Conservation (phyloP, 1,140 invertebrate species). For the Drosophila pectinifera region DNA sequence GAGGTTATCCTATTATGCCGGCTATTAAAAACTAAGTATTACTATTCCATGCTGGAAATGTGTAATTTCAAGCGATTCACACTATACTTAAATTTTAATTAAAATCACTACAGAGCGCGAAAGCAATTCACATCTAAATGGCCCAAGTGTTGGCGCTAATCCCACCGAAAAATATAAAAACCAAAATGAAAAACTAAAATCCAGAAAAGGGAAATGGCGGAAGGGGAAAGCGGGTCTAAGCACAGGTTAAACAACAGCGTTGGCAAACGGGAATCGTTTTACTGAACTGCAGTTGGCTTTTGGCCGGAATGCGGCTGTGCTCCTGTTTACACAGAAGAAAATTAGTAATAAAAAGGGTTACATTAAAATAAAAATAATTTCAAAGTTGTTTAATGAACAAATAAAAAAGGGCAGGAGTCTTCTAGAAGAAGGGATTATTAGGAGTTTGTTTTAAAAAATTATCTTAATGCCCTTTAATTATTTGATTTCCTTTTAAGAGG, state of each 20-base stretch:
- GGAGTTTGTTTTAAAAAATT: too few relatives aligned
- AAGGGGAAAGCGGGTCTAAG: slow-evolving; percentile 19
- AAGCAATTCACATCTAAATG: slow-evolving; percentile 39
- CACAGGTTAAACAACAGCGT: slow-evolving; percentile 52
- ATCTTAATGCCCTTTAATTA: too few relatives aligned
- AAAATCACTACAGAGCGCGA: slow-evolving; percentile 43
- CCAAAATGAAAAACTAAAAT: slow-evolving; percentile 15
- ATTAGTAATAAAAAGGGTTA: too few relatives aligned
- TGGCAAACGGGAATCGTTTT: slow-evolving; percentile 42
- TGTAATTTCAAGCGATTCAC: slow-evolving; percentile 25
- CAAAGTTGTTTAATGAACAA: not conserved
- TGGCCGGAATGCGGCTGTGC: slow-evolving; percentile 26
- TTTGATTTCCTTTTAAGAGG: too few relatives aligned
- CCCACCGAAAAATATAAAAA: slow-evolving; percentile 27
- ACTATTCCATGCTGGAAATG: too few relatives aligned
- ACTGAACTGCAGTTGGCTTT: slow-evolving; percentile 64
- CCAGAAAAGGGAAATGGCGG: slow-evolving; percentile 1
- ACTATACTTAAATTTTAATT: slow-evolving; percentile 53
- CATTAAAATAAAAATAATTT: not conserved
- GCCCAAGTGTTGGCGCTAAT: slow-evolving; percentile 47
- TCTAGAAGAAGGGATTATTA: not conserved
- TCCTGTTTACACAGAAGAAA: not conserved
- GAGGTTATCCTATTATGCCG: not conserved
- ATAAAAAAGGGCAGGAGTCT: rapidly evolving
- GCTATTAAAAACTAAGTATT: slow-evolving; percentile 32